Conservation (phyloP, 1,140 invertebrate genomes). For the Pantala flavescens region DNA sequence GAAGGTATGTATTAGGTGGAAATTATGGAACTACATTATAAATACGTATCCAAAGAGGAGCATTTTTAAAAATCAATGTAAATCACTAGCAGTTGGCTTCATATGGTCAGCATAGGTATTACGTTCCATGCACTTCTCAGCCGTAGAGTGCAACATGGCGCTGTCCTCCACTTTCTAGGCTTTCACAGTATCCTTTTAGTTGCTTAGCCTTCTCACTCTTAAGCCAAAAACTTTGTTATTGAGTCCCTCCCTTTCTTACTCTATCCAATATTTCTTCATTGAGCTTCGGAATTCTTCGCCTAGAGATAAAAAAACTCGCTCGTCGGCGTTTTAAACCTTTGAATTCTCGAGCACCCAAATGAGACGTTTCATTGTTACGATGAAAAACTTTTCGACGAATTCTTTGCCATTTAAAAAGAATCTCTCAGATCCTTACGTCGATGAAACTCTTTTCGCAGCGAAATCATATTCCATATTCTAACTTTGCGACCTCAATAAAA, state of each 20-base stretch:
- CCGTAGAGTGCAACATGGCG: not conserved
- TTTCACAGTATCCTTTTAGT: not conserved
- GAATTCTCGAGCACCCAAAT: too few relatives aligned
- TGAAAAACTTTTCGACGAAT: not conserved
- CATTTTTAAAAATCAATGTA: too few relatives aligned
- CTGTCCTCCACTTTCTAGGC: not conserved
- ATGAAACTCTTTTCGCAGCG: too few relatives aligned
- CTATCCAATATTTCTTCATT: not conserved
- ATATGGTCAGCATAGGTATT: too few relatives aligned
- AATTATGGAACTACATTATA: too few relatives aligned
- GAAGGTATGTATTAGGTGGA: too few relatives aligned
- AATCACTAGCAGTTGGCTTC: too few relatives aligned
- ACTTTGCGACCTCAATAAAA: too few relatives aligned
- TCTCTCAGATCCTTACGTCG: too few relatives aligned
- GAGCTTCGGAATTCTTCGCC: not conserved
- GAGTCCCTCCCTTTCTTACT: not conserved
- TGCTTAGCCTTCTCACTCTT: not conserved
- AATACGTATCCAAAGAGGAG: too few relatives aligned
- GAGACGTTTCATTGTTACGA: not conserved
- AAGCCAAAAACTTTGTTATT: conserved; percentile 7
- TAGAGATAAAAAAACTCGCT: not conserved
- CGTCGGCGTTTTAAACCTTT: not conserved
- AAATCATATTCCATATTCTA: too few relatives aligned
- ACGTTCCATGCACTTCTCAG: not conserved
- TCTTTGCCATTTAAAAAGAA: too few relatives aligned